Base-by-base conservation (phyloP, 2,888 invertebrate species). In the Philaethria dido region DNA sequence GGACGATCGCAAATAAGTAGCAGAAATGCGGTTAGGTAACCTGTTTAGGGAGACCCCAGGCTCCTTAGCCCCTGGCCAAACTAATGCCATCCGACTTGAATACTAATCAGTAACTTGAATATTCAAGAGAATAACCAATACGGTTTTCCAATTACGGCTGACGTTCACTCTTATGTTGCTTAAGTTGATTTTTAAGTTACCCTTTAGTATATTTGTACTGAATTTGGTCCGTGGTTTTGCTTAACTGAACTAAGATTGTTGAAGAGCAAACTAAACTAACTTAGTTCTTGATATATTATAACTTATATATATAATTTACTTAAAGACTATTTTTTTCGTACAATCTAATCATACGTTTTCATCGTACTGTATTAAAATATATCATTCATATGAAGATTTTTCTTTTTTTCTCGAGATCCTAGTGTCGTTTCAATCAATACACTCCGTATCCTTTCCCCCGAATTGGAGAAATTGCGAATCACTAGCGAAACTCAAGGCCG, bases 1-100 rank as follows among this genome's bases (percentile, higher is more conserved):
- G 20, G 22, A 22, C 22, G 22, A 22, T 57, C 36, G 22, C n/a
- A 89, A 88, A 86, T 87, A 85, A 83, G 78, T 84, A 81, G 81
- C 86, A 87, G 87, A 88, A 89, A 89, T 84, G 87, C 78, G 85
- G 87, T 88, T 86, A 85, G 85, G 83, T 88, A 92, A 90, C 86
- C 84, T 86, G 87, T 82, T 90, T 88, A 90, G 85, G 85, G 87
- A 87, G 86, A 85, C 82, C 83, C 73, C 80, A 82, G 87, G 82
- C 84, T 86, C 83, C 84, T 60, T 60, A 64, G 62, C 71, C 65
- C 69, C 74, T 71, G 71, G 71, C 72, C 71, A 73, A 88, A 87
- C 88, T 87, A 87, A 84, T 84, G 75, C 79, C 71, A 72, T 76
- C 84, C 81, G 88, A 83, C 80, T 78, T 75, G 90, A 89, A 91